A percentile compares a stretch with the other conserved stretches of the same genome.
Conservation (phyloP, 2,888 invertebrate genomes). For the Oligia fasciuncula region DNA sequence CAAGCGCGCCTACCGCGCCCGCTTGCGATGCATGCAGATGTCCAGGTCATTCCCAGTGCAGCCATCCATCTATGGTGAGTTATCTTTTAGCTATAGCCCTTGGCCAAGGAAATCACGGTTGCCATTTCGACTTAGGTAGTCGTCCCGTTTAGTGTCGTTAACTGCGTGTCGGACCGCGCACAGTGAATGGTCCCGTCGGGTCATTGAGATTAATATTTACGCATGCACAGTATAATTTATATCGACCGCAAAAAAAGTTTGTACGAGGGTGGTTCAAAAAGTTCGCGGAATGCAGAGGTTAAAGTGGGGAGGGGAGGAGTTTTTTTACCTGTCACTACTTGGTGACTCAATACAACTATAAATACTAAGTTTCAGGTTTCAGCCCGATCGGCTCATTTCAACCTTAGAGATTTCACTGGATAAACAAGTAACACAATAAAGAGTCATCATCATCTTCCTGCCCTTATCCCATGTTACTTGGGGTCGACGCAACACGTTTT, state of each 20-base stretch:
- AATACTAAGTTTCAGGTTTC: too few relatives aligned
- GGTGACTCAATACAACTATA: too few relatives aligned
- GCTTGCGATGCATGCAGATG: conserved; percentile 86
- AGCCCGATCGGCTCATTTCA: too few relatives aligned
- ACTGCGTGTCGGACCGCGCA: background rate
- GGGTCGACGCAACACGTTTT: too few relatives aligned
- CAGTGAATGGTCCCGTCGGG: background rate
- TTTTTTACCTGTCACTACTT: too few relatives aligned
- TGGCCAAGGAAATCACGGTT: background rate
- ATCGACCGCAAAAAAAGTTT: background rate
- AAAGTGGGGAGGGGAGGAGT: too few relatives aligned
- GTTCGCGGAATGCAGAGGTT: too few relatives aligned
- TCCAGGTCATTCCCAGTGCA: conserved; percentile 76
- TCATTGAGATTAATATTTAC: background rate
- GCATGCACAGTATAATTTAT: background rate
- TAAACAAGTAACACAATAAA: too few relatives aligned
- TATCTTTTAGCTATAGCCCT: background rate
- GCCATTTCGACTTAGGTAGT: background rate
- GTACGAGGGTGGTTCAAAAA: background rate
- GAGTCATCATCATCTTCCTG: too few relatives aligned
- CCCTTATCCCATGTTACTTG: too few relatives aligned
- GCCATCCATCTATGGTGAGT: conserved; percentile 76
- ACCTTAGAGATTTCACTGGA: too few relatives aligned
- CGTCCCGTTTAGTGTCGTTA: background rate
- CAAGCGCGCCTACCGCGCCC: conserved; percentile 85